These are phyloP conservation scores for Coremacera marginata DNA, from an alignment of 2,888 invertebrate genomes.

Conservation along the genomic window DNA sequence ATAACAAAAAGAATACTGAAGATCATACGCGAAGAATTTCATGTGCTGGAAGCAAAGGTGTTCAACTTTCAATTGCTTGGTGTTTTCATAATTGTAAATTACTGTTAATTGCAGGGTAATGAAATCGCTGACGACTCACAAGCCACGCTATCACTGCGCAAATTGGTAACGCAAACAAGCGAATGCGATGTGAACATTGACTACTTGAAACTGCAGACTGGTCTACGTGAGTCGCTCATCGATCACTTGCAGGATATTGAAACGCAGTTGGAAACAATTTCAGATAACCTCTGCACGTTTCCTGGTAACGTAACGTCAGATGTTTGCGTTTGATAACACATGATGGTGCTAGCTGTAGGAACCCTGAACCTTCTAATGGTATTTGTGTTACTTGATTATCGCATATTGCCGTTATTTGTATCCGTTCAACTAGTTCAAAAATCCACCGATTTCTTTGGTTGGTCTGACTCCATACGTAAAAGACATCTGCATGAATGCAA, in stretches of 20 bases:
- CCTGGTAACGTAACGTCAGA: too few species aligned
- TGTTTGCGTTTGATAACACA: too few species aligned
- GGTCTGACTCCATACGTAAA: too few species aligned
- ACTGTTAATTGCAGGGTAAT: constrained; percentile 69
- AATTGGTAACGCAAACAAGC: constrained; percentile 78
- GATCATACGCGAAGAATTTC: constrained; percentile 85
- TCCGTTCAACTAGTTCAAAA: too few species aligned
- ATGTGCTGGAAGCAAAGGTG: constrained; percentile 67
- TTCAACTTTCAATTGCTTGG: constrained; percentile 32
- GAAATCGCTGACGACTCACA: constrained; percentile 68
- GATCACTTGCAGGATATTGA: constrained; percentile 84
- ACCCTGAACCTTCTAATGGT: too few species aligned
- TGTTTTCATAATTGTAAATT: background rate
- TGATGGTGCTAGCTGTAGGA: too few species aligned
- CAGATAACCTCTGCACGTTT: constrained; percentile 83
- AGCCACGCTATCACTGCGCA: constrained; percentile 76
- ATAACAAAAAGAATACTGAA: constrained; percentile 86
- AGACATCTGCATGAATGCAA: too few species aligned
- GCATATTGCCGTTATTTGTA: too few species aligned
- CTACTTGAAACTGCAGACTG: constrained; percentile 73
- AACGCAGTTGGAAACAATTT: constrained; percentile 84
- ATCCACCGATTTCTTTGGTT: too few species aligned
- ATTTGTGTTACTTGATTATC: too few species aligned
- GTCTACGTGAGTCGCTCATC: constrained; percentile 75
- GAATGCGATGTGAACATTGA: constrained; percentile 71